Conservation (phyloP, 2,888 invertebrate genomes). For the Cephalotes varians region DNA sequence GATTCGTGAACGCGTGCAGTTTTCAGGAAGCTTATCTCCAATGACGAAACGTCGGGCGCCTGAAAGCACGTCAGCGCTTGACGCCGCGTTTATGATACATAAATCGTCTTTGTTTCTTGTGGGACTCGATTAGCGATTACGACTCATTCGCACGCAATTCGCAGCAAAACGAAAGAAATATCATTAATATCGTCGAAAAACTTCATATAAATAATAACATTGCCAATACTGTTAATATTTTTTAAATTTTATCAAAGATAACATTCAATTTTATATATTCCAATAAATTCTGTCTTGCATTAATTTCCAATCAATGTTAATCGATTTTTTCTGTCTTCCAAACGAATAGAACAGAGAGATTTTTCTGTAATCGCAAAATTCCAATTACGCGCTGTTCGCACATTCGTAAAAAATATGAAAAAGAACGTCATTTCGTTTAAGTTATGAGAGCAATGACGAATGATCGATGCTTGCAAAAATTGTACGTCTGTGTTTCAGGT, state of each 20-base stretch:
- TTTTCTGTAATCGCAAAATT: not conserved
- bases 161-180: not conserved
- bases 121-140: slow-evolving; percentile 7
- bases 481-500: not conserved
- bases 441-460: not conserved
- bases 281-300: not conserved
- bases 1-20: slow-evolving; percentile 64
- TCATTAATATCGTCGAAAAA: not conserved
- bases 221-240: not conserved
- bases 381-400: not conserved
- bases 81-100: not conserved
- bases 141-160: not conserved
- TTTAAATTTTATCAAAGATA: not conserved
- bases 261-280: not conserved
- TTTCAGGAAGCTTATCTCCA: slow-evolving; percentile 71
- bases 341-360: not conserved
- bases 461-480: not conserved
- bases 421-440: not conserved
- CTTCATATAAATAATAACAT: not conserved
- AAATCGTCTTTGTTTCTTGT: slow-evolving; percentile 38
- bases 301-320: slow-evolving; percentile 10
- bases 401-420: not conserved
- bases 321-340: not conserved
- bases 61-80: slow-evolving; percentile 53
- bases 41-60: slow-evolving; percentile 71